phyloP scores from a whole-genome alignment of 2,888 invertebrate species.

The Microctonus hyperodae region DNA sequence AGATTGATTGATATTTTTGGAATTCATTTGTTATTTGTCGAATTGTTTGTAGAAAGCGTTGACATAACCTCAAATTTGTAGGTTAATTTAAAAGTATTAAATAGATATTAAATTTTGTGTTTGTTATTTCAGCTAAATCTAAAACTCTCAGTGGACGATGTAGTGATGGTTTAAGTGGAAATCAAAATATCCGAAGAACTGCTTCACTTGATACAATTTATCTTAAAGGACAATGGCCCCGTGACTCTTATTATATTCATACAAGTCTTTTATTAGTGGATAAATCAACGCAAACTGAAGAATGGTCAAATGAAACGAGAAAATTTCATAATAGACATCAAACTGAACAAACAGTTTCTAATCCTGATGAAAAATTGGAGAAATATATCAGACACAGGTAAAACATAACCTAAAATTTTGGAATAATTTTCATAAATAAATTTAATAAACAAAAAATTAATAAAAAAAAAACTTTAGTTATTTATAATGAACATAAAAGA shows the following conservation, averaged over 20 bases:
- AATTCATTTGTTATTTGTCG: too few relatives aligned
- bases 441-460: not conserved
- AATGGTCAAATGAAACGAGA: conserved; percentile 64
- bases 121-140: conserved; percentile 63
- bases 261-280: conserved; percentile 75
- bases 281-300: conserved; percentile 82
- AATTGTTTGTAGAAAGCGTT: too few relatives aligned
- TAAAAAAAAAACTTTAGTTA: too few relatives aligned
- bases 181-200: conserved; percentile 75
- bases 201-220: conserved; percentile 82
- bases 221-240: conserved; percentile 80
- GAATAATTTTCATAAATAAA: too few relatives aligned
- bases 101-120: not conserved
- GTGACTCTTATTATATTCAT: conserved; percentile 74
- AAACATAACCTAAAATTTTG: too few relatives aligned
- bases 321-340: conserved; percentile 39
- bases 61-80: too few relatives aligned
- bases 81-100: too few relatives aligned
- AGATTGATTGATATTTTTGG: too few relatives aligned
- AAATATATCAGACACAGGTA: conserved; percentile 66
- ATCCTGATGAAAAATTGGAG: conserved; percentile 68
- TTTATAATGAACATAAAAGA: not conserved
- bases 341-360: conserved; percentile 45
- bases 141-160: conserved; percentile 64
- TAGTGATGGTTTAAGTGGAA: conserved; percentile 67